These are phyloP conservation scores for Drosophila bocki DNA, from an alignment of 1,140 invertebrate genomes.

Conservation along the genomic window DNA sequence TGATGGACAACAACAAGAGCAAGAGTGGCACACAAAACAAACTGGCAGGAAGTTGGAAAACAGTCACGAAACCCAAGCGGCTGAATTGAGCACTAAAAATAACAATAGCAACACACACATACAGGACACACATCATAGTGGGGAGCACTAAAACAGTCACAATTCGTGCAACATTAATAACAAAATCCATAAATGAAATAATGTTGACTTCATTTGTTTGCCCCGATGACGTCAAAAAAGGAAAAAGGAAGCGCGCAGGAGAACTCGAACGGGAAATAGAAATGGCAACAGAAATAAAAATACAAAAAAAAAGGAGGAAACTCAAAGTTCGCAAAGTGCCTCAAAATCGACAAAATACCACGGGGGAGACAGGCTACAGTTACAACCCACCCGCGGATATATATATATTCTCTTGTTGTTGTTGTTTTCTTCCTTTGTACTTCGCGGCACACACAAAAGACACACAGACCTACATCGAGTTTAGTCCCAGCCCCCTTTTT, in stretches of 20 bases:
- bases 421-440: slow-evolving; percentile 1
- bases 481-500: too few relatives aligned
- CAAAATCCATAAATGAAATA: slow-evolving; percentile 83
- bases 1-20: slow-evolving; percentile 70
- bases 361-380: not conserved
- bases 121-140: slow-evolving; percentile 10
- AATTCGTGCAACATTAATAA: slow-evolving; percentile 75
- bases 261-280: slow-evolving; percentile 36
- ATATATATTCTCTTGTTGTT: not conserved
- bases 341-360: slow-evolving; percentile 38
- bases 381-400: slow-evolving; percentile 3
- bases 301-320: slow-evolving; percentile 21
- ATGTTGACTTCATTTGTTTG: slow-evolving; percentile 78
- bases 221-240: slow-evolving; percentile 74
- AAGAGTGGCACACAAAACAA: slow-evolving; percentile 40
- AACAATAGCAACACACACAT: slow-evolving; percentile 38
- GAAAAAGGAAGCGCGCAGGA: slow-evolving; percentile 17
- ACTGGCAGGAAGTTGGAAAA: slow-evolving; percentile 73
- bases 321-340: slow-evolving; percentile 46
- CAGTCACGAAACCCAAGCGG: slow-evolving; percentile 67
- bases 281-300: slow-evolving; percentile 50
- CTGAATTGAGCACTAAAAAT: slow-evolving; percentile 75
- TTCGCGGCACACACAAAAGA: slow-evolving; percentile 27
- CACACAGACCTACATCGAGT: slow-evolving; percentile 51
- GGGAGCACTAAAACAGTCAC: slow-evolving; percentile 31